Conservation (phyloP, 2,113 vertebrate species). For the Garra rufa region DNA sequence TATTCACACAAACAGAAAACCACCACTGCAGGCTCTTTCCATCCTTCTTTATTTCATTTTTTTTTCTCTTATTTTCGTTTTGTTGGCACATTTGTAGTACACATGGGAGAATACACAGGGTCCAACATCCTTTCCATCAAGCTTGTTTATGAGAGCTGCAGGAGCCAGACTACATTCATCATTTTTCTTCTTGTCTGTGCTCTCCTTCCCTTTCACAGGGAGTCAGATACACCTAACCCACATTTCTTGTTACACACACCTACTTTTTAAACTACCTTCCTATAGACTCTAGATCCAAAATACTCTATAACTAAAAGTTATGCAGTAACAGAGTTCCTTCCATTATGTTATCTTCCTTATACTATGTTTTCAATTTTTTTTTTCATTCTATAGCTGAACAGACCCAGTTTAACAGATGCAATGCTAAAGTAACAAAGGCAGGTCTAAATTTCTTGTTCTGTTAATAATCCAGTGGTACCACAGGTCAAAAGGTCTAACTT, state of each 20-base stretch:
- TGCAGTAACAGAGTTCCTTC: background rate
- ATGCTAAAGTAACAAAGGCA: background rate
- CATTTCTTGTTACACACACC: background rate
- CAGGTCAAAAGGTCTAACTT: background rate
- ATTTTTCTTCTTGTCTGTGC: conserved; percentile 27
- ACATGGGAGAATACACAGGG: background rate
- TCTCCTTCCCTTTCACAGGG: background rate
- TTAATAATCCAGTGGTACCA: background rate
- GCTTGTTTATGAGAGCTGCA: conserved; percentile 5
- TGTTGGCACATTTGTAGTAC: background rate
- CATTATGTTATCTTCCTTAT: background rate
- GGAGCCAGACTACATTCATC: conserved; percentile 32
- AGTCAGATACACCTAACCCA: conserved; percentile 1
- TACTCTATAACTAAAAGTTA: background rate
- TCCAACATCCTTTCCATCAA: conserved; percentile 25
- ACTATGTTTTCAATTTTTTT: background rate
- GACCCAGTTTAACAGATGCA: too few species aligned
- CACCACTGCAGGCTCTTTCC: background rate
- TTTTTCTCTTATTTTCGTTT: background rate
- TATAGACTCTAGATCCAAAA: background rate
- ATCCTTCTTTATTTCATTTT: background rate
- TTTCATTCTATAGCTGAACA: background rate
- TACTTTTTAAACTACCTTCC: background rate
- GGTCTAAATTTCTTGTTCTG: background rate
- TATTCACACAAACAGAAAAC: background rate